Percentiles rank a stretch among this genome's conserved stretches.
phyloP scores from a whole-genome alignment of 2,113 vertebrate genomes.

The Poeciliopsis occidentalis region DNA sequence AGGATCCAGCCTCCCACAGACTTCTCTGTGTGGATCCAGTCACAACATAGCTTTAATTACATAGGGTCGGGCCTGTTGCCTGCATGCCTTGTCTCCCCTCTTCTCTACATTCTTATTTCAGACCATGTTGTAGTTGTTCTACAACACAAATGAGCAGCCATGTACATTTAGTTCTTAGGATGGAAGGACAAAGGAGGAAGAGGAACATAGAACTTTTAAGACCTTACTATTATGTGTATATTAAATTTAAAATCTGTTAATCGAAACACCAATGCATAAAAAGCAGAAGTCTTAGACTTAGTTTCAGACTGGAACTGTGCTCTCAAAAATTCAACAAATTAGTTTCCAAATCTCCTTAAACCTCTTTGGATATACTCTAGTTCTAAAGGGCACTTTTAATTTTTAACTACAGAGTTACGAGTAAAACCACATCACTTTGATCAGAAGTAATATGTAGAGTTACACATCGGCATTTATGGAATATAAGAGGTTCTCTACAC shows the following conservation, averaged over 20 bases:
- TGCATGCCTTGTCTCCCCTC: conserved; percentile 42
- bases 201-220: not conserved
- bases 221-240: not conserved
- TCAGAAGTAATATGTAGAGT: not conserved
- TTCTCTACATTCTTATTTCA: conserved; percentile 19
- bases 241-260: not conserved
- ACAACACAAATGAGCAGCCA: not conserved
- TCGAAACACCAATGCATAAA: not conserved
- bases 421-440: not conserved
- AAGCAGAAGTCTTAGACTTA: too few relatives aligned
- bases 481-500: not conserved
- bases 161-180: not conserved
- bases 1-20: conserved; percentile 1
- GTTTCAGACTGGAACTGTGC: not conserved
- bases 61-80: conserved; percentile 42
- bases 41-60: conserved; percentile 69
- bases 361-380: not conserved
- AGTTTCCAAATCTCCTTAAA: not conserved
- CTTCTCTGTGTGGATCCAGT: conserved; percentile 52
- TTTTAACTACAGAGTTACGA: not conserved
- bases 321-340: not conserved
- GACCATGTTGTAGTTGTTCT: not conserved
- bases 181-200: not conserved
- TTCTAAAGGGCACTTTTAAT: not conserved
- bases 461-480: not conserved